Evolutionary conservation across 1,140 invertebrate genomes (phyloP).

Genomic region (Tribolium castaneum): DNA sequence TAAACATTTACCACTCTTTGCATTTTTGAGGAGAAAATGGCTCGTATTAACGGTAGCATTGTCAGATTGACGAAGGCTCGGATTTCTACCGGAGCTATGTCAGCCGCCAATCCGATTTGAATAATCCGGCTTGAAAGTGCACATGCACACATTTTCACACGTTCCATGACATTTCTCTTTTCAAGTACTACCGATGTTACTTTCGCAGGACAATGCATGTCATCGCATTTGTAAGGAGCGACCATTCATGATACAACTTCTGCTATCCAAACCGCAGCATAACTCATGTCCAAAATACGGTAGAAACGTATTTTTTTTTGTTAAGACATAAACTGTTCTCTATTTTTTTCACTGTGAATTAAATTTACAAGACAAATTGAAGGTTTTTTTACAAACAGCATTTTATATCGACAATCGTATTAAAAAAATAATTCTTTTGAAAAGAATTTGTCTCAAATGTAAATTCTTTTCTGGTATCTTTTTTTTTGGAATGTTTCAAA

Average conservation of each 20-base stretch:
- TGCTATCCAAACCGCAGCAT: background rate
- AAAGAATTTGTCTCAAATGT: too few relatives aligned
- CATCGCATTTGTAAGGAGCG: background rate
- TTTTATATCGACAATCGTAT: too few relatives aligned
- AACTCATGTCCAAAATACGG: background rate
- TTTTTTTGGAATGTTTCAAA: too few relatives aligned
- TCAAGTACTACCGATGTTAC: constrained; percentile 8
- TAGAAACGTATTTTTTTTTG: too few relatives aligned
- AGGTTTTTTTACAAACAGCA: too few relatives aligned
- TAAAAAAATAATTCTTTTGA: too few relatives aligned
- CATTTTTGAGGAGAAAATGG: constrained; percentile 25
- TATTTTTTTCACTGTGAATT: too few relatives aligned
- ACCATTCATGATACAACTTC: background rate
- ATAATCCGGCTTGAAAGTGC: constrained; percentile 39
- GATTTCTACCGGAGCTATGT: constrained; percentile 20
- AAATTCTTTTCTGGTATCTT: too few relatives aligned
- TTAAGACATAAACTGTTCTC: too few relatives aligned
- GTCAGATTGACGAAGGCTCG: constrained; percentile 6
- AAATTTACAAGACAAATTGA: too few relatives aligned
- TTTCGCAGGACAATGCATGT: background rate
- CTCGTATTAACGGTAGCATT: constrained; percentile 19
- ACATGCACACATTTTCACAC: constrained; percentile 37
- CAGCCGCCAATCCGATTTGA: constrained; percentile 40
- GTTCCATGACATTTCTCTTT: constrained; percentile 22
- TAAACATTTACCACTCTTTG: constrained; percentile 21